Conservation (phyloP, 1,140 invertebrate species). For the Bicyclus anynana region DNA sequence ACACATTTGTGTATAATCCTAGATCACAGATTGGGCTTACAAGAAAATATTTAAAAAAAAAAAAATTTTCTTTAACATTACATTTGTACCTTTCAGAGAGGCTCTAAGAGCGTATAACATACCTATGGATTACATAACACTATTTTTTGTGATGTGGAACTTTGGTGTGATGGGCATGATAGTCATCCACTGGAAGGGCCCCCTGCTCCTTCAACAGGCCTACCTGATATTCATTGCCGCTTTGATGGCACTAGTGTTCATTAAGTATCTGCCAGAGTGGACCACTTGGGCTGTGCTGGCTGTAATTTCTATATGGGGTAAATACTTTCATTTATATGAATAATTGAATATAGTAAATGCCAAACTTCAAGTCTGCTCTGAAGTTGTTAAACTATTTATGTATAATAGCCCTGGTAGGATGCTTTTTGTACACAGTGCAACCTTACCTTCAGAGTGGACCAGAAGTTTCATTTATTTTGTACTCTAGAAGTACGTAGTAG, state of each 20-base stretch:
- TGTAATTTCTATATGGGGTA: constrained; percentile 99
- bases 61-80: neutral
- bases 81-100: constrained; percentile 81
- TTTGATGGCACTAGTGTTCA: constrained; percentile 99
- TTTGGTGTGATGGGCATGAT: constrained; percentile 99
- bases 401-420: too few species aligned
- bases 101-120: constrained; percentile 95
- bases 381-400: too few species aligned
- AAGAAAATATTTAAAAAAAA: too few species aligned
- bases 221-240: constrained; percentile 98
- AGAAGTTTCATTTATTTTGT: too few species aligned
- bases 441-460: too few species aligned
- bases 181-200: constrained; percentile 98
- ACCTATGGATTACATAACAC: constrained; percentile 96
- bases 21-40: too few species aligned
- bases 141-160: constrained; percentile 96
- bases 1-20: too few species aligned
- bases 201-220: constrained; percentile 94
- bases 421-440: too few species aligned
- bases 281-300: constrained; percentile 98
- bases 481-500: too few species aligned
- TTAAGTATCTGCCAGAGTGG: constrained; percentile 99
- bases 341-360: too few species aligned
- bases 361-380: too few species aligned
- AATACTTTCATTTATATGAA: too few species aligned